Evolutionary conservation across 2,797 vertebrate genomes (phyloP), one percentile per base, ranked within the genome.

Genomic region (Lycodopsis pacificus): DNA sequence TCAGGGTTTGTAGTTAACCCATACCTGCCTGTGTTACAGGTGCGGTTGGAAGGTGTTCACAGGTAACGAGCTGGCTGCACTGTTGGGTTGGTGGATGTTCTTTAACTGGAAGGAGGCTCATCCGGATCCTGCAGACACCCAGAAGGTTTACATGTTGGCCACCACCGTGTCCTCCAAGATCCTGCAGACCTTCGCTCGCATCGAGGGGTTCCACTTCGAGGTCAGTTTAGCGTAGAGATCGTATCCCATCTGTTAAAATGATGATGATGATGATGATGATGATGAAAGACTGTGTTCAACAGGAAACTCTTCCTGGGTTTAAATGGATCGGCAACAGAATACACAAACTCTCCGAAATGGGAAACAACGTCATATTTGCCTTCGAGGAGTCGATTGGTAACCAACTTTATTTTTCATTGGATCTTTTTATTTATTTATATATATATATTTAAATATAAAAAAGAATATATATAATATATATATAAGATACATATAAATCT

Each of bases 71-170:
- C 74, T 99, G 54, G 98, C 97, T 0, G 97, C 97, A 14, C 84
- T 99, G 87, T 94, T 99, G 48, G 98, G 97, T 0, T 99, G 98
- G 98, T 99, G 98, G 98, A 96, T 98, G 97, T 95, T 98, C 79
- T 96, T 94, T 11, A 92, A 96, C 80, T 98, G 98, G 97, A 96
- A 95, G 84, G 91, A 95, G 79, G 93, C 72, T 14, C 90, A 93
- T 58, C 66, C 94, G 0, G 88, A 92, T 12, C 91, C 91, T 3
- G 90, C 93, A 0, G 95, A 96, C 2, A 88, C 94, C 19, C 88
- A 90, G 74, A 90, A 85, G 0, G 80, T 98, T 34, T 97, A 95
- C 89, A 99, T 99, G 98, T 66, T 99, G 81, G 97, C 97, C 7
- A 99, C 98, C 62, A 96, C 97, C 0, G 98, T 99, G 73, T 99